These are phyloP conservation scores for Nycteola revayana DNA, from an alignment of 2,888 invertebrate species.

Conservation along the genomic window DNA sequence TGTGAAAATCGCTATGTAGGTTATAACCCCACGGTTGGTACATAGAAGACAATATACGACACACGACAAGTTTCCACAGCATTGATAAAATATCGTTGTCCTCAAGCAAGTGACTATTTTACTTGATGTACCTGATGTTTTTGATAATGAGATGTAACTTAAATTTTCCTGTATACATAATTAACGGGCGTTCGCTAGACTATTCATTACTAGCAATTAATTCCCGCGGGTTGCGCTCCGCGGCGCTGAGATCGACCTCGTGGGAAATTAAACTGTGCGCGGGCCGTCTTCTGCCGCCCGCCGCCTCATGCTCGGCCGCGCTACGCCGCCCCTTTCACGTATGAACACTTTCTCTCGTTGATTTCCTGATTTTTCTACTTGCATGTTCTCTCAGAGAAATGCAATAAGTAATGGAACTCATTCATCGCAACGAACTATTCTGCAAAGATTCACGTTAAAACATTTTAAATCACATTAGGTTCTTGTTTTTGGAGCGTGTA, in stretches of 20 bases:
- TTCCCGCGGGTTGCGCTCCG: conserved; percentile 79
- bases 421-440: too few relatives aligned
- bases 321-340: conserved; percentile 59
- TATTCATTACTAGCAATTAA: conserved; percentile 82
- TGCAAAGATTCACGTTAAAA: too few relatives aligned
- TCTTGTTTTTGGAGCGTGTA: too few relatives aligned
- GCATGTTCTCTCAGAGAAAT: conserved; percentile 26
- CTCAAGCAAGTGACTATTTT: too few relatives aligned
- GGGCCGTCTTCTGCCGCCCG: conserved; percentile 74
- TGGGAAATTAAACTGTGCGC: conserved; percentile 82
- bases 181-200: conserved; percentile 79
- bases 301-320: conserved; percentile 46
- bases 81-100: too few relatives aligned
- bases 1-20: conserved; percentile 67
- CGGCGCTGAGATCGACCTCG: conserved; percentile 81
- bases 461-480: too few relatives aligned
- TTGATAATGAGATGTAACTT: too few relatives aligned
- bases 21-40: conserved; percentile 32
- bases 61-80: too few relatives aligned
- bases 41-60: too few relatives aligned
- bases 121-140: too few relatives aligned
- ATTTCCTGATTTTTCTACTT: conserved; percentile 67
- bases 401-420: too few relatives aligned
- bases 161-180: too few relatives aligned
- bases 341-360: conserved; percentile 72